These are phyloP conservation scores for Pseudomyrmex concolor DNA, from an alignment of 1,140 invertebrate genomes.

Conservation along the genomic window DNA sequence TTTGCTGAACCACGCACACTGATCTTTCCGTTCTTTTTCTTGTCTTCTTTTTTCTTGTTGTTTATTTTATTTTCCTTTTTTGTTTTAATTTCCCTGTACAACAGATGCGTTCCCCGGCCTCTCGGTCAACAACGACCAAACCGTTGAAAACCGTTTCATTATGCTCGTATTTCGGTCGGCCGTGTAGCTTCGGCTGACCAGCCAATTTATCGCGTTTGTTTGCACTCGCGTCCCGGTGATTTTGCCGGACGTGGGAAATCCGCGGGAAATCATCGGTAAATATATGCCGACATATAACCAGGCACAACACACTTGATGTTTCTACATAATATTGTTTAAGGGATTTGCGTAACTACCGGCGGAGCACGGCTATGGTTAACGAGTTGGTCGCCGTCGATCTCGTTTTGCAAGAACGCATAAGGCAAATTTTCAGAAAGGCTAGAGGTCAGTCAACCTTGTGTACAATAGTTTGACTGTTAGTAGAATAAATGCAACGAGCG, in stretches of 20 bases:
- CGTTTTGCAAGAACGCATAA: neutral
- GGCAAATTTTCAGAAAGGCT: neutral
- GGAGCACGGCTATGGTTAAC: neutral
- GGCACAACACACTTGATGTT: conserved; percentile 45
- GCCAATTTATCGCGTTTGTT: conserved; percentile 69
- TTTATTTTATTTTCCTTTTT: conserved; percentile 12
- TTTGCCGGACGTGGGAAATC: conserved; percentile 63
- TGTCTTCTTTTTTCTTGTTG: conserved; percentile 14
- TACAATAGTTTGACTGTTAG: neutral
- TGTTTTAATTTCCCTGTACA: conserved; percentile 52
- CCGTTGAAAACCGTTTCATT: conserved; percentile 72
- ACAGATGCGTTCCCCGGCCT: conserved; percentile 19
- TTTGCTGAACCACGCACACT: conserved; percentile 29
- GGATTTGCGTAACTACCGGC: conserved; percentile 42
- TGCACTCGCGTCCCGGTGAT: conserved; percentile 50
- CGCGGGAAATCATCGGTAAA: conserved; percentile 66
- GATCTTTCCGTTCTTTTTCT: conserved; percentile 35
- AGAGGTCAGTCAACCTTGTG: neutral
- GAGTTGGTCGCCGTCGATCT: neutral
- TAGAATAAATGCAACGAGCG: no score
- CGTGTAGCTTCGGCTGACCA: conserved; percentile 34
- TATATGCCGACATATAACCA: conserved; percentile 49
- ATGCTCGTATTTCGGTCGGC: conserved; percentile 60
- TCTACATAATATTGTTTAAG: conserved; percentile 58
- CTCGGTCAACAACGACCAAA: conserved; percentile 63